A percentile compares a stretch with the other conserved stretches of the same genome.
These are phyloP conservation scores for Cordylochernes scorpioides DNA, from an alignment of 2,888 invertebrate genomes.

Conservation along the genomic window DNA sequence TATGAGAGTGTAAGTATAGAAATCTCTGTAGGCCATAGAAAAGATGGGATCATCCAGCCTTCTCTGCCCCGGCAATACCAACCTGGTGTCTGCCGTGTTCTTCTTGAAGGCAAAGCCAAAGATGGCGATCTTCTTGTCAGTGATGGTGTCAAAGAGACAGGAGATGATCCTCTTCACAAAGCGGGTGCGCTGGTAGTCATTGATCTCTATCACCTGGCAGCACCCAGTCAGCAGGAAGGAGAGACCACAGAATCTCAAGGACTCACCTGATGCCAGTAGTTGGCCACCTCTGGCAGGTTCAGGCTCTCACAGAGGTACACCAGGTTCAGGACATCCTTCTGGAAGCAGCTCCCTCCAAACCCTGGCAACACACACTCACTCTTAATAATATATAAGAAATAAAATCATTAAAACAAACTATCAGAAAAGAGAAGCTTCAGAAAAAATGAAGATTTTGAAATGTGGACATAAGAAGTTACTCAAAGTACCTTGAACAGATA, in stretches of 20 bases:
- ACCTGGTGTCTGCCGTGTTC: conserved; percentile 77
- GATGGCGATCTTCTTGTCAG: conserved; percentile 77
- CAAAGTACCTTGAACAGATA: too few species aligned
- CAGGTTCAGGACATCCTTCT: conserved; percentile 90
- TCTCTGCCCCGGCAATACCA: too few species aligned
- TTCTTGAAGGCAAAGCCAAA: conserved; percentile 98
- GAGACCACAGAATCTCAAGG: background rate
- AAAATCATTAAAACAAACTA: too few species aligned
- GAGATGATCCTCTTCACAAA: conserved; percentile 72
- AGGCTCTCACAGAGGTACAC: conserved; percentile 90
- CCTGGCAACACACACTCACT: too few species aligned
- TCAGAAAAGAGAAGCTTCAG: too few species aligned
- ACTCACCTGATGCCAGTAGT: conserved; percentile 60
- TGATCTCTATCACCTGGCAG: conserved; percentile 71
- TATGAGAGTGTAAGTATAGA: too few species aligned
- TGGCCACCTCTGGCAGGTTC: conserved; percentile 81
- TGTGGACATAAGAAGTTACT: too few species aligned
- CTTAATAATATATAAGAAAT: too few species aligned
- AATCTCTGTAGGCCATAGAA: too few species aligned
- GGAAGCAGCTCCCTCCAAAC: conserved; percentile 97
- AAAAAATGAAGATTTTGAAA: too few species aligned
- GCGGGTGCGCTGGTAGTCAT: conserved; percentile 79
- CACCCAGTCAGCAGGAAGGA: background rate
- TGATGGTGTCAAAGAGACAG: conserved; percentile 81
- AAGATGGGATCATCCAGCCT: too few species aligned